Percentiles rank a stretch among this genome's conserved stretches.
Conservation (phyloP, 2,888 invertebrate species). For the Sarcophaga rosellei region DNA sequence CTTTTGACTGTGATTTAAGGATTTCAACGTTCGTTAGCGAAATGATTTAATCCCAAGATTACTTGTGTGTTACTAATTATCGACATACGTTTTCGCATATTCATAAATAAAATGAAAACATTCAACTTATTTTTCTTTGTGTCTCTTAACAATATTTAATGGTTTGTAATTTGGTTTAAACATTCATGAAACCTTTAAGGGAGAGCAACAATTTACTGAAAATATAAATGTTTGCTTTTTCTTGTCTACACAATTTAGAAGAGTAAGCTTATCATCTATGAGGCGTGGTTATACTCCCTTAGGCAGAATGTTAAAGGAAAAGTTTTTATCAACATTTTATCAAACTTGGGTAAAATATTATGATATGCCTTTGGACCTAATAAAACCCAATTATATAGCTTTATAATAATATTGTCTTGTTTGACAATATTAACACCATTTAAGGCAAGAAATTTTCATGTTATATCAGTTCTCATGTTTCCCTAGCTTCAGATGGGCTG, state of each 20-base stretch:
- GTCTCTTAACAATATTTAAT: conserved; percentile 62
- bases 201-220: conserved; percentile 33
- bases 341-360: too few relatives aligned
- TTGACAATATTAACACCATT: too few relatives aligned
- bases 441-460: too few relatives aligned
- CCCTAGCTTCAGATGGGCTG: too few relatives aligned
- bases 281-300: neutral
- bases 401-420: too few relatives aligned
- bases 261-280: neutral
- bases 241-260: neutral
- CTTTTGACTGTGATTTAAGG: conserved; percentile 37
- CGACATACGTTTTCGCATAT: conserved; percentile 57
- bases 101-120: neutral
- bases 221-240: neutral
- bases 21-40: conserved; percentile 47
- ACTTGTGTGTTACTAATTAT: conserved; percentile 62
- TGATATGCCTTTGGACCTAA: too few relatives aligned
- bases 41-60: conserved; percentile 64
- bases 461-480: too few relatives aligned
- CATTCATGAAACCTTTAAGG: conserved; percentile 44
- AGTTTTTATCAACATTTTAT: too few relatives aligned
- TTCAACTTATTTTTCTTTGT: neutral
- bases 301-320: too few relatives aligned
- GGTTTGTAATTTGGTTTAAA: conserved; percentile 69
- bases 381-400: too few relatives aligned